These are phyloP conservation scores for Leptodactylus fallax DNA, from an alignment of 2,797 vertebrate genomes.

Conservation along the genomic window DNA sequence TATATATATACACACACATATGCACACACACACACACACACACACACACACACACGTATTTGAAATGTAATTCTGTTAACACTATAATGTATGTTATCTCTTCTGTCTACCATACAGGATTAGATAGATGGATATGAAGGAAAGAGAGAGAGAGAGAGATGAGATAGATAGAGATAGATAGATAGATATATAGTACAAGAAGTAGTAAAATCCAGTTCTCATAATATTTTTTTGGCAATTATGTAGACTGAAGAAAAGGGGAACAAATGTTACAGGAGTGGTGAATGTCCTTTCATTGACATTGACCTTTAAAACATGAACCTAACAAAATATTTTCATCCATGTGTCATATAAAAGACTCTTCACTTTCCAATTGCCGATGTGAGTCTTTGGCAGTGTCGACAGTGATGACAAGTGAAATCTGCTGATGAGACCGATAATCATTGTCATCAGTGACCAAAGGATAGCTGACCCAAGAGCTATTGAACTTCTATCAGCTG, in stretches of 20 bases:
- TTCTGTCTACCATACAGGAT: no score
- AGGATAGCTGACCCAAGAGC: neutral
- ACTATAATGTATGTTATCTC: no score
- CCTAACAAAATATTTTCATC: conserved; percentile 29
- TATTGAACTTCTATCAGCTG: conserved; percentile 52
- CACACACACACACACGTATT: no score
- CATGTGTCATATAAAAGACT: conserved; percentile 7
- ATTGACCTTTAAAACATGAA: neutral
- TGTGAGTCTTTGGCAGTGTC: conserved; percentile 5
- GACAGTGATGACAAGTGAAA: conserved; percentile 34
- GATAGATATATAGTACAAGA: neutral
- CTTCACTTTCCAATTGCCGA: neutral
- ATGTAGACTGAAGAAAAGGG: neutral
- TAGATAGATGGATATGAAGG: no score
- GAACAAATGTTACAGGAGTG: neutral
- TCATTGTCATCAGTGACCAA: conserved; percentile 40
- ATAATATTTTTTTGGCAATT: neutral
- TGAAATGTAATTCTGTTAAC: no score
- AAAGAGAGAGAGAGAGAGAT: no score
- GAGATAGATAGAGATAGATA: neutral
- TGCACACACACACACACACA: no score
- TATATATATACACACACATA: no score
- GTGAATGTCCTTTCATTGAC: neutral
- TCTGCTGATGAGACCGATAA: conserved; percentile 1
- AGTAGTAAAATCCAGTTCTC: neutral